Percentiles rank a stretch among this genome's conserved stretches.
phyloP scores from a whole-genome alignment of 53 echinoderm and acorn worm species.

The Stichopus horrens region DNA sequence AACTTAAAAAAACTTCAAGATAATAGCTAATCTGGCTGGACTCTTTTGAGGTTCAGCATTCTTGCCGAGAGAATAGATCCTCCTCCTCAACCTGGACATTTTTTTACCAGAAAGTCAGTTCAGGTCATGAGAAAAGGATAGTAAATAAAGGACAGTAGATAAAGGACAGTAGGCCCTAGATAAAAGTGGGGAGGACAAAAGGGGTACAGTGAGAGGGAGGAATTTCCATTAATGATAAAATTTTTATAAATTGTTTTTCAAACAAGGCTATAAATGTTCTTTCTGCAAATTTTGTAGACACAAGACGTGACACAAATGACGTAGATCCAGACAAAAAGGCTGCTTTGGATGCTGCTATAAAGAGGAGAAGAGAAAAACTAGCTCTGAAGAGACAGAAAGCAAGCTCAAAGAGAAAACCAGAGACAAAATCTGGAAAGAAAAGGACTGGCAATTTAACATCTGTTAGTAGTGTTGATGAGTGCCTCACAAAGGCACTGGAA shows the following conservation, averaged over 20 bases:
- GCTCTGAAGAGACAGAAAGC: not conserved
- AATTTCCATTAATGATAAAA: no score
- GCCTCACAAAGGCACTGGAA: conserved; percentile 52
- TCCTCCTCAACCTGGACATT: no score
- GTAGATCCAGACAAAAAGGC: conserved; percentile 18
- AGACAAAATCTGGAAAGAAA: not conserved
- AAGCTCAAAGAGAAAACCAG: not conserved
- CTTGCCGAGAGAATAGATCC: no score
- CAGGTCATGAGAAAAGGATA: no score
- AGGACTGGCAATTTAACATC: not conserved
- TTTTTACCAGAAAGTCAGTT: no score
- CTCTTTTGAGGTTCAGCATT: no score
- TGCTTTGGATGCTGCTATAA: conserved; percentile 28
- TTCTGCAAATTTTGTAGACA: not conserved
- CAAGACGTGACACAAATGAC: not conserved
- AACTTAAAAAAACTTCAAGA: no score
- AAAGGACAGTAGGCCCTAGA: no score
- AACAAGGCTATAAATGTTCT: not conserved
- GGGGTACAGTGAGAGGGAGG: no score
- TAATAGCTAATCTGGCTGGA: no score
- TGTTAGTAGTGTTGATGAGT: conserved; percentile 10
- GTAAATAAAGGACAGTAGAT: no score
- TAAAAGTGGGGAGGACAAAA: no score
- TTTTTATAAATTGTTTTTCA: not conserved
- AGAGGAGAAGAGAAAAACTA: conserved; percentile 8